A percentile compares a stretch with the other conserved stretches of the same genome.
phyloP scores from a whole-genome alignment of 1,140 invertebrate genomes.

The Atta colombica region DNA sequence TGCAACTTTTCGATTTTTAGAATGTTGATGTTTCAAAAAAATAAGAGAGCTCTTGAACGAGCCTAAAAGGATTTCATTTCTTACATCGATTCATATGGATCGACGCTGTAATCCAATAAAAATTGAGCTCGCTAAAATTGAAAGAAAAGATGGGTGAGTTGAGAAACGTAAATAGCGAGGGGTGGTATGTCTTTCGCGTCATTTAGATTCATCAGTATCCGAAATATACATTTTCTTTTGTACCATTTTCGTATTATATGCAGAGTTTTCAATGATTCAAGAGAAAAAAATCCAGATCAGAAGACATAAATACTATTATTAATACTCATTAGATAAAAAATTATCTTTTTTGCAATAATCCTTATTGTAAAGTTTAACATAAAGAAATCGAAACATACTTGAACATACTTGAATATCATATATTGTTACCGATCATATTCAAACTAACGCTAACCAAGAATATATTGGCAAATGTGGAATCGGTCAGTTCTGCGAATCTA shows the following conservation, averaged over 20 bases:
- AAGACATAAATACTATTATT: not conserved
- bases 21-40: not conserved
- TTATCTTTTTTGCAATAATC: not conserved
- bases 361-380: not conserved
- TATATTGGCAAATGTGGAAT: slow-evolving; percentile 28
- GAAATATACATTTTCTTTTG: not conserved
- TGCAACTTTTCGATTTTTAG: not conserved
- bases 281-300: not conserved
- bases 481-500: slow-evolving; percentile 46
- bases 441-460: slow-evolving; percentile 28
- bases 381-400: not conserved
- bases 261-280: not conserved
- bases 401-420: slow-evolving; percentile 40
- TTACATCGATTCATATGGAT: slow-evolving; percentile 52
- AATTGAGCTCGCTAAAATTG: slow-evolving; percentile 52
- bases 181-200: slow-evolving; percentile 42
- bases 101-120: slow-evolving; percentile 42
- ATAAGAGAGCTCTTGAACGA: not conserved
- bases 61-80: not conserved
- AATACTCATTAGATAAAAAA: not conserved
- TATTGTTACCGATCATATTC: slow-evolving; percentile 52
- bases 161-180: slow-evolving; percentile 38
- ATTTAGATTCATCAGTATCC: slow-evolving; percentile 52
- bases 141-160: slow-evolving; percentile 48
- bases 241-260: not conserved